These are phyloP conservation scores for Melanaphis sacchari DNA, from an alignment of 1,140 invertebrate species.

Conservation along the genomic window DNA sequence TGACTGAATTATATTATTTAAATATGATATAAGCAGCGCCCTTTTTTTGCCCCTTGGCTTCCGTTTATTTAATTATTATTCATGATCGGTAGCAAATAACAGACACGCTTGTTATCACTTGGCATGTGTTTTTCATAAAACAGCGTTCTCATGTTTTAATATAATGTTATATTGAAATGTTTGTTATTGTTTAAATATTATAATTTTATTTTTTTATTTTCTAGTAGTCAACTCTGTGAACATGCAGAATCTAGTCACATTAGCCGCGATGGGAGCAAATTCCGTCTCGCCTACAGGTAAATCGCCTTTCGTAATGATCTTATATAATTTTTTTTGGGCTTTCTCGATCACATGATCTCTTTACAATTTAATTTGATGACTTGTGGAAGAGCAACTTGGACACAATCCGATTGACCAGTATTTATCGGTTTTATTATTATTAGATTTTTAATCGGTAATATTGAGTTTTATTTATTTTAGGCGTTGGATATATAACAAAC, in stretches of 20 bases:
- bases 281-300: conserved; percentile 69
- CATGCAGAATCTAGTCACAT: conserved; percentile 87
- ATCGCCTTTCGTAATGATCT: conserved; percentile 1
- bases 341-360: not conserved
- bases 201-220: conserved; percentile 50
- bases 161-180: not conserved
- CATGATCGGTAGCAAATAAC: not conserved
- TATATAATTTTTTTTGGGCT: not conserved
- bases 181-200: not conserved
- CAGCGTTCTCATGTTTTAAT: not conserved
- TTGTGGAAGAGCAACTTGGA: not conserved
- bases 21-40: not conserved
- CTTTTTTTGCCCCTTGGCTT: not conserved
- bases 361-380: not conserved
- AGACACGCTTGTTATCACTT: not conserved
- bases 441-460: not conserved
- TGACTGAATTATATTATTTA: not conserved
- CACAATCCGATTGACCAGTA: not conserved
- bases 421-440: not conserved
- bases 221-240: conserved; percentile 75
- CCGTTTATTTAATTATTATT: not conserved
- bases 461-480: not conserved
- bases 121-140: not conserved
- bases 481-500: not conserved
- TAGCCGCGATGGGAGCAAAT: conserved; percentile 77